These are phyloP conservation scores for Vandiemenella viatica DNA, from an alignment of 2,888 invertebrate species.

Conservation along the genomic window DNA sequence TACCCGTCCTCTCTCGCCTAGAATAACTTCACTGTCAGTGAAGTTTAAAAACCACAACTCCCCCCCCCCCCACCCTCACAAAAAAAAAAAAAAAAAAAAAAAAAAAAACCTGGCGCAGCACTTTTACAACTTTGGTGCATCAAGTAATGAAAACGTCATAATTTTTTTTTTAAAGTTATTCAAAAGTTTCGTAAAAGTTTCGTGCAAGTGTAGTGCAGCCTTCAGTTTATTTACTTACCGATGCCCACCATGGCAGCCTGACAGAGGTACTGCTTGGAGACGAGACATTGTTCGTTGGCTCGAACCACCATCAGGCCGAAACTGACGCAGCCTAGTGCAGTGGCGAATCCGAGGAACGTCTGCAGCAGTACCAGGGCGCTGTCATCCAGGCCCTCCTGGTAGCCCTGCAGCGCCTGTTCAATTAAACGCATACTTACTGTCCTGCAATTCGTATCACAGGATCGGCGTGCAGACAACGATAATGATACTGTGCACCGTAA, in stretches of 20 bases:
- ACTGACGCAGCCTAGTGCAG: constrained; percentile 64
- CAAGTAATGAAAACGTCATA: background rate
- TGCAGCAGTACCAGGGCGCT: constrained; percentile 69
- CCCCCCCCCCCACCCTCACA: no score
- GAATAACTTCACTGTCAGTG: no score
- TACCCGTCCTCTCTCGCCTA: no score
- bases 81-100: no score
- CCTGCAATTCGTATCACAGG: background rate
- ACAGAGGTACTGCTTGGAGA: constrained; percentile 67
- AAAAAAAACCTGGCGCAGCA: no score
- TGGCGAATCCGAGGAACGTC: constrained; percentile 78
- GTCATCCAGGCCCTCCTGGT: constrained; percentile 67
- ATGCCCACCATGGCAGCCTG: constrained; percentile 63
- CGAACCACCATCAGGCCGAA: constrained; percentile 63
- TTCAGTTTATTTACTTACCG: constrained; percentile 38
- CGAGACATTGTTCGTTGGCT: constrained; percentile 65
- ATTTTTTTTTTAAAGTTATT: background rate
- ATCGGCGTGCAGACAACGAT: background rate
- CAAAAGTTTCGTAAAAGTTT: background rate
- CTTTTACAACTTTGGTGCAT: background rate
- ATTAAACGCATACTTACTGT: background rate
- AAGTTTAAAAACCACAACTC: no score
- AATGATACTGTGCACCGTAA: background rate
- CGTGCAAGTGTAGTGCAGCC: background rate
- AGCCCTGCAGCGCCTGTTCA: constrained; percentile 62